These are phyloP conservation scores for Orthosia gothica DNA, from an alignment of 2,888 invertebrate species.

Conservation along the genomic window DNA sequence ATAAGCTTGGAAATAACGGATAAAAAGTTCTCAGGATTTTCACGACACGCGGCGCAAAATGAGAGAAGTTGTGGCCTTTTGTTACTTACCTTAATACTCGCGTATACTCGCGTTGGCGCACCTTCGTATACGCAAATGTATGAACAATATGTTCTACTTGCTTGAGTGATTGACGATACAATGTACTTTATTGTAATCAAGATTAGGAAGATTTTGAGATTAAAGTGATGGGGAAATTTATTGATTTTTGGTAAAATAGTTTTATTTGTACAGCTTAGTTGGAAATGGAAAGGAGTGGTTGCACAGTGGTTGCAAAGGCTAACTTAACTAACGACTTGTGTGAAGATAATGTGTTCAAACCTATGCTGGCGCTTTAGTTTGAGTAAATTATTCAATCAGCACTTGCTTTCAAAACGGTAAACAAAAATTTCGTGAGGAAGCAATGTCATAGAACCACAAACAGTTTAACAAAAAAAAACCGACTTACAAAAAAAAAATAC, in stretches of 20 bases:
- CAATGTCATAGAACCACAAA: no score
- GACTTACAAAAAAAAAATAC: no score
- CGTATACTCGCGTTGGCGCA: conserved; percentile 52
- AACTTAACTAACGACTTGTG: no score
- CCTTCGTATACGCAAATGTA: conserved; percentile 33
- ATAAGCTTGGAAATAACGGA: conserved; percentile 69
- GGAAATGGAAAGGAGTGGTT: no score
- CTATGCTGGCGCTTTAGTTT: no score
- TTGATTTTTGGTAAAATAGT: neutral
- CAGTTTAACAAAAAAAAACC: no score
- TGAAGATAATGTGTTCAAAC: no score
- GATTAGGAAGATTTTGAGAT: conserved; percentile 4
- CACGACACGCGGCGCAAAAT: conserved; percentile 73
- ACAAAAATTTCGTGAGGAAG: no score
- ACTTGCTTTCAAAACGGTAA: no score
- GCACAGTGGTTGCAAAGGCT: no score
- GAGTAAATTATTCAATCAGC: no score
- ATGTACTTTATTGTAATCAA: conserved; percentile 8
- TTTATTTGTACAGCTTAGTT: no score
- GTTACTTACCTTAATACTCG: conserved; percentile 74
- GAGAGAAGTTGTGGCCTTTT: conserved; percentile 81
- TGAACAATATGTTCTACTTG: conserved; percentile 22
- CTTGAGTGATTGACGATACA: conserved; percentile 37
- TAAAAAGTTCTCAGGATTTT: conserved; percentile 81
- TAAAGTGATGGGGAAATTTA: neutral